Base-by-base conservation (phyloP, 2,113 vertebrate species). In the Neodontobutis hainanensis region DNA sequence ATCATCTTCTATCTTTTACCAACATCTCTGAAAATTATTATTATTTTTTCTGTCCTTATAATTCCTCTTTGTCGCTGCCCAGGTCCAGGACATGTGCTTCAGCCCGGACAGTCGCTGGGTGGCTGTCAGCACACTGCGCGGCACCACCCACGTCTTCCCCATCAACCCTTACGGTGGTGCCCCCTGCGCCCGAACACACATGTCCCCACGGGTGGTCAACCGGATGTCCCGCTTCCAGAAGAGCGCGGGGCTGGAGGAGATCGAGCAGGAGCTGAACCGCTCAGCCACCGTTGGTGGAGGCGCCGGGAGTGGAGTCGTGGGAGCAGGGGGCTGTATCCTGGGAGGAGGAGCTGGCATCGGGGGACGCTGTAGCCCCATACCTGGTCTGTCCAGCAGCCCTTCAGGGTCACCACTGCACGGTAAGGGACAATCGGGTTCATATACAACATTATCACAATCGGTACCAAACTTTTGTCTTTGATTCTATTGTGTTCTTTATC, bases 71-170 rank as follows among this genome's bases (percentile, higher is more conserved):
- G 47, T 68, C 19, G 19, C 8, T 34, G 2, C 74, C 19, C 86
- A 99, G 97, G 97, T 99, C 0, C 97, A 99, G 80, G 97, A 99
- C 52, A 98, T 99, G 90, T 97, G 95, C 83, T 98, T 99, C 91
- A 99, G 96, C 90, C 96, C 95, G 16, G 97, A 99, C 88, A 97
- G 96, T 75, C 95, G 97, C 48, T 99, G 97, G 97, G 97, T 97
- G 34, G 96, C 96, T 70, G 92, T 99, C 85, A 98, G 96, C 87
- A 99, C 97, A 0, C 95, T 99, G 0, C 94, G 97, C 0, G 97
- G 97, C 62, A 99, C 97, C 2, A 96, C 96, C 5, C 97, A 99
- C 0, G 97, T 99, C 0, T 99, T 99, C 52, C 96, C 97, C 15
- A 94, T 98, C 87, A 98, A 98, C 42, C 95, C 97, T 0, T 99